Percentiles rank a stretch among this genome's conserved stretches.
Evolutionary conservation across 2,797 vertebrate species (phyloP).

Genomic region (Pteronotus mesoamericanus): DNA sequence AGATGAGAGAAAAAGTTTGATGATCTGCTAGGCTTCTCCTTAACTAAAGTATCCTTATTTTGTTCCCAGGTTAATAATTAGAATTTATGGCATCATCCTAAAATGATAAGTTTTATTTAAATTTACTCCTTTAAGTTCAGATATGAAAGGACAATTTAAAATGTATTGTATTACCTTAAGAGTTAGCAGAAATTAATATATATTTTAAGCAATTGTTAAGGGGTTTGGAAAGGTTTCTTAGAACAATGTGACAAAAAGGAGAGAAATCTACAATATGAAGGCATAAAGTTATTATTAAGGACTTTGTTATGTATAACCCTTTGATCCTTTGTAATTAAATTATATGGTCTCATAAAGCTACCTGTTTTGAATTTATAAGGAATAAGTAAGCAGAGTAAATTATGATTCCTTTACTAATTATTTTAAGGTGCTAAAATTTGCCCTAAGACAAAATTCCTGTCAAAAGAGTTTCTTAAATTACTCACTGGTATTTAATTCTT

Average conservation of each 20-base stretch:
- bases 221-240: background rate
- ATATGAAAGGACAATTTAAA: background rate
- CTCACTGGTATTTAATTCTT: background rate
- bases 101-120: background rate
- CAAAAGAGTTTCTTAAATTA: background rate
- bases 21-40: background rate
- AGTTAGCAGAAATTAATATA: background rate
- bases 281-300: background rate
- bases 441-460: background rate
- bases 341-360: background rate
- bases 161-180: background rate
- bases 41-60: background rate
- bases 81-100: background rate
- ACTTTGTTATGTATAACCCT: background rate
- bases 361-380: background rate
- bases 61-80: background rate
- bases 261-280: background rate
- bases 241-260: background rate
- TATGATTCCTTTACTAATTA: background rate
- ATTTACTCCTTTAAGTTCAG: background rate
- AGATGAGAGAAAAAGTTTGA: background rate
- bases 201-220: background rate
- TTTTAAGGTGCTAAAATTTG: background rate
- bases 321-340: constrained; percentile 39
- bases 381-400: background rate